Evolutionary conservation across 2,888 invertebrate genomes (phyloP).

Genomic region (Nowickia ferox): DNA sequence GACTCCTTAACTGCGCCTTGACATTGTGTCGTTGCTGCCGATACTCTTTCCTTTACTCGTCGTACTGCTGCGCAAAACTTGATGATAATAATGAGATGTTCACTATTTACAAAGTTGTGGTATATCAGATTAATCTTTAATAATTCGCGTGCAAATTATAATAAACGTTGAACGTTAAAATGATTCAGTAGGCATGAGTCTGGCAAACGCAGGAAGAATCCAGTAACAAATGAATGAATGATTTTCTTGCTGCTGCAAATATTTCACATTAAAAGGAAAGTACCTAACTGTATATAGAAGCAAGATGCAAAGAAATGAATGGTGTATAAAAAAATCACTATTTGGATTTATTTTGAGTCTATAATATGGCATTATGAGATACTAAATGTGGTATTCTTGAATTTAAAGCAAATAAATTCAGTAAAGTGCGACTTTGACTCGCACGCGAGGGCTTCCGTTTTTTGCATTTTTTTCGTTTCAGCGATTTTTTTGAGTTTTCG

Average conservation of each 20-base stretch:
- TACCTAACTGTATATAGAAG: conserved; percentile 42
- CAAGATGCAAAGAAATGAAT: conserved; percentile 17
- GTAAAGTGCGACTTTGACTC: no score
- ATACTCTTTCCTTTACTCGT: not conserved
- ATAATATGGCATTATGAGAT: conserved; percentile 20
- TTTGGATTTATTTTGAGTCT: not conserved
- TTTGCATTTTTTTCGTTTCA: no score
- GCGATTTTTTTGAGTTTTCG: no score
- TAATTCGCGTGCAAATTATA: conserved; percentile 72
- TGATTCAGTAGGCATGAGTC: conserved; percentile 48
- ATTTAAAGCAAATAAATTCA: no score
- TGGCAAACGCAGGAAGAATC: conserved; percentile 31
- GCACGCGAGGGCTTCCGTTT: no score
- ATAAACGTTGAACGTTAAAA: conserved; percentile 60
- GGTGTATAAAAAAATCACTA: conserved; percentile 18
- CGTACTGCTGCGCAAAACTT: not conserved
- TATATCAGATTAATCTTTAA: conserved; percentile 65
- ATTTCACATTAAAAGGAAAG: conserved; percentile 50
- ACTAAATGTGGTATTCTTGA: not conserved
- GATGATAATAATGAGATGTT: conserved; percentile 40
- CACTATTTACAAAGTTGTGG: conserved; percentile 45
- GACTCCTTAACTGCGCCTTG: conserved; percentile 34
- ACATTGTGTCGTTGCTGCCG: conserved; percentile 29
- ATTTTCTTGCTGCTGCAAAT: conserved; percentile 21
- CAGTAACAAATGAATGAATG: conserved; percentile 52